Evolutionary conservation across 2,797 vertebrate genomes (phyloP), one percentile per base, ranked within the genome.

Genomic region (Phataginus tetradactyla): DNA sequence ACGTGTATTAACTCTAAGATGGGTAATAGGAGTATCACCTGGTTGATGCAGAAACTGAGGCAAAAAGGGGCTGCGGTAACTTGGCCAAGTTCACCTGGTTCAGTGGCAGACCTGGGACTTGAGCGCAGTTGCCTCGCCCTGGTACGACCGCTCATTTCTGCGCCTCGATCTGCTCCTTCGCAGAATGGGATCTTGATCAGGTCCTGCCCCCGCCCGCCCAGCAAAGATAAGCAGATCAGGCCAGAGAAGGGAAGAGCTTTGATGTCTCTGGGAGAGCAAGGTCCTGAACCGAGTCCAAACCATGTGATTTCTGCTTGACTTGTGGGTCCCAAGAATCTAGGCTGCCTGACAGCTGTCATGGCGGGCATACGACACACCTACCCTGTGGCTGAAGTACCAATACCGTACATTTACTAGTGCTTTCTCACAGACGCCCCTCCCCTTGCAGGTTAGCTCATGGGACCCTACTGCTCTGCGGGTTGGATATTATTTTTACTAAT

Each of bases 221-320:
- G 42, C 75, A 77, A 39, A 57, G 20, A 61, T 1, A 69, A 75
- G 32, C 32, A 69, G 57, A 83, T 88, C 42, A 27, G 10, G 74
- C 29, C 57, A 91, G 81, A 89, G 83, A 93, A 90, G 49, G 53
- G 92, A 84, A 34, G 37, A 57, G 14, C 42, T 75, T 59, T 89
- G 79, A 45, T 71, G 77, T 81, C 51, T 86, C 78, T 18, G 10
- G 39, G 49, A 78, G 75, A 91, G 45, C 25, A 80, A 84, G 32
- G 29, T 74, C 34, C 57, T 89, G 69, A 92, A 51, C 18, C 53
- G 37, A 80, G 57, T 92, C 51, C 81, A 93, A 93, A 81, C 71
- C 81, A 79, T 25, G 39, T 49, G 91, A 66, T 45, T 15, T 86
- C 53, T 87, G 57, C 25, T 59, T 78, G 90, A 74, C 12, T 18